Base-by-base conservation (phyloP, 64 coral and sea anemone genomes). In the Platygyra sinensis region DNA sequence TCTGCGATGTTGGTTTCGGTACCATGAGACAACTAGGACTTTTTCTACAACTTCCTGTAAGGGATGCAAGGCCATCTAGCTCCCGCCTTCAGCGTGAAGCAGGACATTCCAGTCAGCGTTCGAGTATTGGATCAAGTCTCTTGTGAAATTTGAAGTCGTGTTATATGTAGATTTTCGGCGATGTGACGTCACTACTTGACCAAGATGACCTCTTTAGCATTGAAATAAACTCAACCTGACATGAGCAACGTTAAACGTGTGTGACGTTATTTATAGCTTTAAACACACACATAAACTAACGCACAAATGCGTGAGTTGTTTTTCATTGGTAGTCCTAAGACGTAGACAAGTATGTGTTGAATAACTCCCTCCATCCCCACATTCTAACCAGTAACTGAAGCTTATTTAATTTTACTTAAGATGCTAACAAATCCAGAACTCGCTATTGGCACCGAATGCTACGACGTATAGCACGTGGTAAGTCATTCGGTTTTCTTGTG, bases 391-490 rank as follows among this genome's bases (percentile, higher is more conserved):
- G 81, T 94, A 94, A 94, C 87, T 89, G 79, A 94, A 89, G 79
- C 92, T 97, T 88, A 80, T 96, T 81, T 97, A 93, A 93, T 97
- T 88, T 91, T 86, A 88, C 90, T 97, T 89, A 97, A 97, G 95
- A 97, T 97, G 67, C 86, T 97, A 97, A 97, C 95, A 89, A 97
- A 94, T 91, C 88, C 95, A 94, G 95, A 97, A 94, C 91, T 97
- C 84, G 82, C 95, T 77, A 93, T 97, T 84, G 95, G 95, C 65
- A 93, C 95, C 80, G 95, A 97, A 85, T 97, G 92, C 88, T 92
- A 90, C 92, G 95, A 97, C 95, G 95, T 97, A 88, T 97, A 91
- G 67, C 92, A 79, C 89, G 80, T 77, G 95, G 95, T 94, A 93
- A 94, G 91, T 90, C 75, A 73, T 60, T 87, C 67, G 62, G 72